phyloP scores from a whole-genome alignment of 2,888 invertebrate genomes.

The Rhorus exstirpatorius region DNA sequence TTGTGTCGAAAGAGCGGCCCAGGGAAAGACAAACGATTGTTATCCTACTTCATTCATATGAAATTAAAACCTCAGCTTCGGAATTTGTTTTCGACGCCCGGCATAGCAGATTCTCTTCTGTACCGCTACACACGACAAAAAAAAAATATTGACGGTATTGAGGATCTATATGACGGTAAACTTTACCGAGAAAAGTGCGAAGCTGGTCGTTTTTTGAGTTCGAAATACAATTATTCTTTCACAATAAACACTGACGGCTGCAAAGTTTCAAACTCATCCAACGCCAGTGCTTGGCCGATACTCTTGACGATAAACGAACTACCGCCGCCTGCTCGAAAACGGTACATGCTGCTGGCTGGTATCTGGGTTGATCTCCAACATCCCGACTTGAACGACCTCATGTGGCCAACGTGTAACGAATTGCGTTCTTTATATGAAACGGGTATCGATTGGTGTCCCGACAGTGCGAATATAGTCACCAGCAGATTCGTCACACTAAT shows the following conservation, averaged over 20 bases:
- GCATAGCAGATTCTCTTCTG: conserved; percentile 29
- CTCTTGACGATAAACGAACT: conserved; percentile 55
- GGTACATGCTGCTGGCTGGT: conserved; percentile 30
- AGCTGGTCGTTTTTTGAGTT: conserved; percentile 50
- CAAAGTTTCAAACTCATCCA: conserved; percentile 38
- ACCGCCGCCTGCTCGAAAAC: conserved; percentile 63
- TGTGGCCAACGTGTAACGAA: conserved; percentile 7
- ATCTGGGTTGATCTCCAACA: conserved; percentile 47
- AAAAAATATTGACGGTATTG: conserved; percentile 35
- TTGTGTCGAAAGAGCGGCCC: conserved; percentile 8
- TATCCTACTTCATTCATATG: conserved; percentile 28
- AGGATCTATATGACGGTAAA: conserved; percentile 41
- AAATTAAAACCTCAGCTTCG: conserved; percentile 28
- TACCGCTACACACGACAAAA: conserved; percentile 46
- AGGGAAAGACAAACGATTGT: not conserved
- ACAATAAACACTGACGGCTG: conserved; percentile 43
- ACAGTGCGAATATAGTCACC: not conserved
- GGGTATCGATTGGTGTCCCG: conserved; percentile 19
- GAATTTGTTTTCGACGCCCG: conserved; percentile 2
- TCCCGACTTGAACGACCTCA: conserved; percentile 11
- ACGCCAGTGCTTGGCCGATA: conserved; percentile 55
- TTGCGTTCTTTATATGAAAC: conserved; percentile 7
- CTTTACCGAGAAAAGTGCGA: conserved; percentile 6
- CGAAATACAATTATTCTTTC: conserved; percentile 38
- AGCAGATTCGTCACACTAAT: conserved; percentile 59